These are phyloP conservation scores for Volucella zonaria DNA, from an alignment of 2,888 invertebrate species.

Conservation along the genomic window DNA sequence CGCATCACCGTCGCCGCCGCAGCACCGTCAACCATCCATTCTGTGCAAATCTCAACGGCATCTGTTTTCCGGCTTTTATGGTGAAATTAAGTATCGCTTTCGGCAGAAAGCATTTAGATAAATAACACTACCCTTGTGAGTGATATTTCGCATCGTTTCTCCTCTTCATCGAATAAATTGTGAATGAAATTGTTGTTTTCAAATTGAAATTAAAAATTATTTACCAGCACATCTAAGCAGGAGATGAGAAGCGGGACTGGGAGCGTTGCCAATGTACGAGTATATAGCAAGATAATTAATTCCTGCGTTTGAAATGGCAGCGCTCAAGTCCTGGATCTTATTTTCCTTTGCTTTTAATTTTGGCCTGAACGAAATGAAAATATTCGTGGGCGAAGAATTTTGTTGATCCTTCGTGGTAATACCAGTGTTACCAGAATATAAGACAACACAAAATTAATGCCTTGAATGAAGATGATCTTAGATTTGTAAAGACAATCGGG, in stretches of 20 bases:
- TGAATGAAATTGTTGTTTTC: background rate
- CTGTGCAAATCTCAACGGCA: background rate
- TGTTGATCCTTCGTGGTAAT: slow-evolving; percentile 14
- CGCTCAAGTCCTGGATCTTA: background rate
- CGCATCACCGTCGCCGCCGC: too few relatives aligned
- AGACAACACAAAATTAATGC: too few relatives aligned
- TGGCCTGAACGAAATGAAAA: background rate
- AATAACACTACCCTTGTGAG: slow-evolving; percentile 9
- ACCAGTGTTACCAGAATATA: too few relatives aligned
- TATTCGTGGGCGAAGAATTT: too few relatives aligned
- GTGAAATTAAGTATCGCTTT: slow-evolving; percentile 21
- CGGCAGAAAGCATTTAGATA: slow-evolving; percentile 21
- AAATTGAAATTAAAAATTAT: slow-evolving; percentile 30
- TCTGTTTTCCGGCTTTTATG: slow-evolving; percentile 12
- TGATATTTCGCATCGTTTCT: background rate
- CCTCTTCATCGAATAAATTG: slow-evolving; percentile 6
- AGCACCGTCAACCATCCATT: too few relatives aligned
- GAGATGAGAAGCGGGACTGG: background rate
- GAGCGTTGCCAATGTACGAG: background rate
- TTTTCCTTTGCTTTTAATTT: slow-evolving; percentile 5
- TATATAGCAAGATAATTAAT: slow-evolving; percentile 21
- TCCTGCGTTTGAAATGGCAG: slow-evolving; percentile 1
- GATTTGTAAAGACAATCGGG: too few relatives aligned
- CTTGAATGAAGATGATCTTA: too few relatives aligned
- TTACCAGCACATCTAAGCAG: slow-evolving; percentile 7